Base-by-base conservation (phyloP, 2,113 vertebrate species). In the Ploceus nigricollis region DNA sequence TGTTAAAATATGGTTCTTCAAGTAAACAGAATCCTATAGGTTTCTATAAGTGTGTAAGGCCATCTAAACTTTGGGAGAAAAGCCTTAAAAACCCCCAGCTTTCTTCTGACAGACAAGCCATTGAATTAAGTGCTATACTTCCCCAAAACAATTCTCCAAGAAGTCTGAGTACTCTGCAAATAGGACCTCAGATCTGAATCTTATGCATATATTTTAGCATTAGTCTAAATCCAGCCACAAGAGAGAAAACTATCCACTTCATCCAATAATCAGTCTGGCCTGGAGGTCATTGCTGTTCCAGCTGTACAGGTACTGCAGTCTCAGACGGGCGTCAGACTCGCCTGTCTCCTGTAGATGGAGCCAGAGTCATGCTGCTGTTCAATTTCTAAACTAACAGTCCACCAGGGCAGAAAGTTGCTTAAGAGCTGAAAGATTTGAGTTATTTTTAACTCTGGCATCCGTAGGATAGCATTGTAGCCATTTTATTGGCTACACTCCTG, bases 321-420 rank as follows among this genome's bases (percentile, higher is more conserved):
- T 37, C 58, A 35, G 56, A 28, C 7, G 10, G 8, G 21, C 1
- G 5, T 9, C 87, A 85, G 18, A 57, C 33, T 54, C 61, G 31
- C 82, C 44, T 48, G 12, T 22, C 63, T 70, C 96, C 96, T 92
- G 82, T n/a, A 97, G 96, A 66, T 96, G 96, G 96, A 96, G 96
- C 93, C 94, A 86, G 93, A 96, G 90, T 20, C 85, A 81, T 25
- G 10, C 76, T 57, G 44, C 86, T 86, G 54, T 44, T 66, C 9
- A 13, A 31, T 40, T 72, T 60, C 47, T n/a, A 66, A 37, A 30
- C 77, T 51, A 54, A 39, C 40, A 64, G 51, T 25, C 54, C 71
- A 65, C 51, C 39, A 58, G 51, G 24, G 71, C 31, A 92, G 18
- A 84, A 91, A 64, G 70, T 30, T 89, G 31, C 71, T 78, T 70